Conservation (phyloP, 37 sponge, comb jelly and placozoan species). For the Haliclona indistincta region DNA sequence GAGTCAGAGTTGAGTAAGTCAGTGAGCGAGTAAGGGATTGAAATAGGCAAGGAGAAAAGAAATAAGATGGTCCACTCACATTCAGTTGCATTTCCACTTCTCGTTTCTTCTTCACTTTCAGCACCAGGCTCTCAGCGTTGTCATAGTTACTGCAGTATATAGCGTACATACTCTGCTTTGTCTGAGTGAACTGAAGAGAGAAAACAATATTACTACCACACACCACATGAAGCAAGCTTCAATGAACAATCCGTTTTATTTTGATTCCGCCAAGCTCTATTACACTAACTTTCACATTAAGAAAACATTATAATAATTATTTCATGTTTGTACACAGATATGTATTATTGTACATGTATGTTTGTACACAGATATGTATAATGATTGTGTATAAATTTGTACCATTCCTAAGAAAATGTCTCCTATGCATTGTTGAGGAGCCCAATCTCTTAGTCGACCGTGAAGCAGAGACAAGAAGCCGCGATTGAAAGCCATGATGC, state of each 20-base stretch:
- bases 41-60: too few relatives aligned
- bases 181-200: slow-evolving; percentile 65
- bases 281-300: too few relatives aligned
- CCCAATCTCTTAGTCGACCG: slow-evolving; percentile 46
- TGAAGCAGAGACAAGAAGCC: slow-evolving; percentile 67
- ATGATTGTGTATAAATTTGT: too few relatives aligned
- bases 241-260: too few relatives aligned
- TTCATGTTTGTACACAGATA: too few relatives aligned
- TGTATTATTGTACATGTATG: too few relatives aligned
- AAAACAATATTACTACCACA: background rate
- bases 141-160: slow-evolving; percentile 94
- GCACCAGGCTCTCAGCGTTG: slow-evolving; percentile 65
- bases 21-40: too few relatives aligned
- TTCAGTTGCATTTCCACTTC: slow-evolving; percentile 77
- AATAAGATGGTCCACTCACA: slow-evolving; percentile 27
- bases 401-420: slow-evolving; percentile 81
- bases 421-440: slow-evolving; percentile 59
- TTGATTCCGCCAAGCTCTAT: too few relatives aligned
- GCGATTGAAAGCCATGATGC: slow-evolving; percentile 73
- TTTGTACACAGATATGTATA: too few relatives aligned
- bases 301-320: too few relatives aligned
- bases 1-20: too few relatives aligned
- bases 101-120: slow-evolving; percentile 52
- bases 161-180: slow-evolving; percentile 84
- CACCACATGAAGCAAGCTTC: too few relatives aligned